Conservation (phyloP, 2,797 vertebrate genomes). For the Steatocranus sp. region DNA sequence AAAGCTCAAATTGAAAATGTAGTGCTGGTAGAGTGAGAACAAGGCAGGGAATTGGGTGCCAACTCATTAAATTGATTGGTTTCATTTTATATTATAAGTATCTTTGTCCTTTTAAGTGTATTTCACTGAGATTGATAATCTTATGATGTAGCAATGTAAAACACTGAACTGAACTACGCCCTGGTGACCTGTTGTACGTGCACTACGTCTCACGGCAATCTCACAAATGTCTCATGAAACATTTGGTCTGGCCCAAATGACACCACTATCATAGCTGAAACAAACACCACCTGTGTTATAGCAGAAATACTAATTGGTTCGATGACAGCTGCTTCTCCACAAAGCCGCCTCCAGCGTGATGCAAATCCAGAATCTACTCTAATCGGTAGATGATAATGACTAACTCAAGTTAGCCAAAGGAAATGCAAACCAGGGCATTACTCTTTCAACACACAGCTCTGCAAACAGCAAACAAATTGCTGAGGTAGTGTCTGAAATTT, state of each 20-base stretch:
- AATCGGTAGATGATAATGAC: background rate
- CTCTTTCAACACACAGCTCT: background rate
- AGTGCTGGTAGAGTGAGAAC: background rate
- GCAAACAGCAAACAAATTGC: background rate
- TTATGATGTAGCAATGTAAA: background rate
- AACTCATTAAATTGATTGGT: background rate
- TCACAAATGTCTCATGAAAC: background rate
- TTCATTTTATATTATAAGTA: background rate
- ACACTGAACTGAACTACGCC: background rate
- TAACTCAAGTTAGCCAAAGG: background rate
- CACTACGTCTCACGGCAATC: rapidly evolving
- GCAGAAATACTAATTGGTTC: background rate
- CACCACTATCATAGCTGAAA: rapidly evolving
- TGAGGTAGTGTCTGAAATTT: rapidly evolving
- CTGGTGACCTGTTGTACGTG: background rate
- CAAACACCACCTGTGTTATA: background rate
- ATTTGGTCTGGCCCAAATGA: background rate
- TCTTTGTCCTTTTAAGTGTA: background rate
- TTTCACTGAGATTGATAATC: background rate
- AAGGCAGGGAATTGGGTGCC: background rate
- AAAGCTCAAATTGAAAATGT: background rate
- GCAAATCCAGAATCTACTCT: background rate
- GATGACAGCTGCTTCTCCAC: background rate
- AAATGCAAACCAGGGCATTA: background rate
- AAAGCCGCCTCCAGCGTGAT: background rate